Evolutionary conservation across 92 coral and sea anemone species (phyloP).

Genomic region (Plumapathes pennacea): DNA sequence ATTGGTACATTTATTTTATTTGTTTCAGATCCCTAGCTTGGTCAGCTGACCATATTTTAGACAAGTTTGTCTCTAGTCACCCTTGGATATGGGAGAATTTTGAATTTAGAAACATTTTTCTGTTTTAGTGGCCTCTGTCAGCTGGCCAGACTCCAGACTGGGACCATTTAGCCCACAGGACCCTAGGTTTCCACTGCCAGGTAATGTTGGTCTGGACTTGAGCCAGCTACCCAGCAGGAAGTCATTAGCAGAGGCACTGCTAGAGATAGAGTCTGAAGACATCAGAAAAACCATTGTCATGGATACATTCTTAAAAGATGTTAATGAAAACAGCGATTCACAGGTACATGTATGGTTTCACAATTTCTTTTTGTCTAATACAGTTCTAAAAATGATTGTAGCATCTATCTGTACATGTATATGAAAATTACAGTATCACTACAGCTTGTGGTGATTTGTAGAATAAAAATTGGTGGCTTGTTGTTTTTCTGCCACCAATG

Average conservation of each 20-base stretch:
- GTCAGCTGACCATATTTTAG: background rate
- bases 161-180: slow-evolving; percentile 95
- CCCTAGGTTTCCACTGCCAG: slow-evolving; percentile 96
- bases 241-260: slow-evolving; percentile 76
- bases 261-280: slow-evolving; percentile 75
- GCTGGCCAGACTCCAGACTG: slow-evolving; percentile 73
- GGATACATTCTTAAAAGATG: slow-evolving; percentile 64
- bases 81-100: no score
- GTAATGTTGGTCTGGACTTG: slow-evolving; percentile 75
- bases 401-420: no score
- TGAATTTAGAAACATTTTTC: background rate
- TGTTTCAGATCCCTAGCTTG: background rate
- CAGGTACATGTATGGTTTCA: background rate
- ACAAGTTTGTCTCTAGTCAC: no score
- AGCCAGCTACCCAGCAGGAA: slow-evolving; percentile 25
- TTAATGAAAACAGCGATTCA: slow-evolving; percentile 38
- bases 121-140: slow-evolving; percentile 7
- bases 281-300: slow-evolving; percentile 65
- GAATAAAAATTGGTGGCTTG: no score
- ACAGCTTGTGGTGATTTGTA: no score
- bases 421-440: no score
- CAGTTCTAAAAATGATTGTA: no score
- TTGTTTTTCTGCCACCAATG: no score
- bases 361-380: no score
- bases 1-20: background rate